Evolutionary conservation across 2,113 vertebrate genomes (phyloP), one percentile per base, ranked within the genome.

Genomic region (Hippocampus barbouri): DNA sequence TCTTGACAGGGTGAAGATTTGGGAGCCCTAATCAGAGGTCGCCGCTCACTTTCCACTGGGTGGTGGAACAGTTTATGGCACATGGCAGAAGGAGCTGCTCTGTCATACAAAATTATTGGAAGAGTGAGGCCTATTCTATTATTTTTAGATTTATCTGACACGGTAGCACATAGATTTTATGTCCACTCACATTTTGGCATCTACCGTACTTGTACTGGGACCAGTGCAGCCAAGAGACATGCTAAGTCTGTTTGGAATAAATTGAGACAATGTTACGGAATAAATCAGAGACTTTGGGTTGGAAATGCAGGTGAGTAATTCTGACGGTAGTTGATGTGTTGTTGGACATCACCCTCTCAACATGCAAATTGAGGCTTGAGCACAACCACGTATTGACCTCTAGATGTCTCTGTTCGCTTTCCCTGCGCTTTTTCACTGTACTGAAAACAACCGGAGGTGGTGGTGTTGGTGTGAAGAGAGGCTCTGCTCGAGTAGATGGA

Each of bases 381-480:
- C 74, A 85, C 15, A 74, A 6, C 68, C 66, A n/a, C 7, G 0
- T 14, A 1, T 9, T 40, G 34, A 25, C 89, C 91, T 75, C 82
- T 45, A 87, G 89, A 79, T 59, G 88, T 71, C 87, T 60, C 82
- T 86, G 70, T 82, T 78, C 66, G 66, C 77, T 66, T 75, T 68
- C 75, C 70, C 70, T 49, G 70, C 25, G 23, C 18, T 9, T 45
- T 67, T 53, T 25, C 15, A 5, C 49, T 21, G 49, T 8, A 14
- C 71, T 16, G 11, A 25, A 23, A 6, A 59, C 27, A 59, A 38
- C 30, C 27, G 67, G 21, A 69, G 59, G 34, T 21, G 43, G 27
- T 20, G 38, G 16, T 21, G 20, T 14, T n/a, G 43, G 16, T 11
- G 49, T 30, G 21, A 43, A 15, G 62, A 53, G 53, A 63, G 21